phyloP scores from a whole-genome alignment of 2,888 invertebrate genomes.

The Xestobium rufovillosum region DNA sequence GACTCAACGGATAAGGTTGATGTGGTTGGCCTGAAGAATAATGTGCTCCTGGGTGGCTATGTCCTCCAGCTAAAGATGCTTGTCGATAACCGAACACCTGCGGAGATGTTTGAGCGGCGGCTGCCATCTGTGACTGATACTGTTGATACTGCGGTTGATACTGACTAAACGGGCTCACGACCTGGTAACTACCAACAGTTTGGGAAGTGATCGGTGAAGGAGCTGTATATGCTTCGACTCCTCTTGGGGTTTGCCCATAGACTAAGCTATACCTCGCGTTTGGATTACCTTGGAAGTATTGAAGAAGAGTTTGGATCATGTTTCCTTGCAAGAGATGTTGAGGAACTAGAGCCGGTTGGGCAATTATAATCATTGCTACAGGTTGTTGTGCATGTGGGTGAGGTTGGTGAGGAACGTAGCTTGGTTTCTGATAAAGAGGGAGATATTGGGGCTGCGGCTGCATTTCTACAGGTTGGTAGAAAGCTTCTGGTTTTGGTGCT shows the following conservation, averaged over 20 bases:
- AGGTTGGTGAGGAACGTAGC: conserved; percentile 23
- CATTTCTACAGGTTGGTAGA: conserved; percentile 21
- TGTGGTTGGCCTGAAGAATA: background rate
- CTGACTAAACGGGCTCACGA: background rate
- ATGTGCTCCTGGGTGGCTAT: background rate
- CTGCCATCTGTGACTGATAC: conserved; percentile 6
- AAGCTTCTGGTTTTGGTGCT: conserved; percentile 22
- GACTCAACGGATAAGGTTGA: conserved; percentile 9
- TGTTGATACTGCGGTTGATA: background rate
- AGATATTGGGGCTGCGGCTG: conserved; percentile 25
- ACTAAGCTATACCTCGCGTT: conserved; percentile 32
- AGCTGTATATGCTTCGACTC: conserved; percentile 21
- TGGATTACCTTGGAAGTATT: conserved; percentile 36
- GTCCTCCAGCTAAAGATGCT: background rate
- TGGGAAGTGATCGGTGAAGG: conserved; percentile 8
- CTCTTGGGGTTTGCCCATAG: conserved; percentile 14
- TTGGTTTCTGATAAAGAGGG: conserved; percentile 23
- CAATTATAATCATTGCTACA: conserved; percentile 38
- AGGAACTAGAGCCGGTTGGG: conserved; percentile 36
- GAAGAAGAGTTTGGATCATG: conserved; percentile 34
- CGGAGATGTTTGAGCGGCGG: conserved; percentile 6
- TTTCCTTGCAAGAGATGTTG: conserved; percentile 30
- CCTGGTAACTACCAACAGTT: background rate
- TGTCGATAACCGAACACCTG: background rate
- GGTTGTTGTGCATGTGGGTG: conserved; percentile 27